Evolutionary conservation across 1,140 invertebrate genomes (phyloP), one percentile per base, ranked within the genome.

Genomic region (Globodera rostochiensis): DNA sequence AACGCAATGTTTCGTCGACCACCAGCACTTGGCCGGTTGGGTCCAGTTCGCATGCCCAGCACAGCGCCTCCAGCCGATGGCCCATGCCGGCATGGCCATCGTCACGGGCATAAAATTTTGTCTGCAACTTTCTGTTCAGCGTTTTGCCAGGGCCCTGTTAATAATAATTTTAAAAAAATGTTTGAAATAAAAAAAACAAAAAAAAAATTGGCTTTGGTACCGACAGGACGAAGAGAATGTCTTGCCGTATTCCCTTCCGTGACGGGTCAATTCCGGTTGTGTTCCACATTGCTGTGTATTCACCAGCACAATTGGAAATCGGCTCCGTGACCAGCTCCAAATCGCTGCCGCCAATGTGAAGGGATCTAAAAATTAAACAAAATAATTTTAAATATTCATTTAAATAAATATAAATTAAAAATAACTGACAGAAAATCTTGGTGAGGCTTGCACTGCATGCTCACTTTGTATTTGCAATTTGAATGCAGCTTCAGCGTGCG

Each of bases 181-280:
- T 36, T 36, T 36, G 36, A 36, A 36, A 36, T 36, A 36, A 36
- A 36, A 2, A 36, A 36, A 36, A 36, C 1, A 36, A 0, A 36
- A 36, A 36, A 36, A 36, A 36, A 36, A 36, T 36, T 36, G 36
- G 36, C 25, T 25, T 36, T 75, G 46, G 36, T 25, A 81, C 80
- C 49, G 50, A 49, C 25, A 84, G 67, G 21, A 84, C 75, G 64
- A 84, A 66, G n/a, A 85, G 80, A 80, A 82, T 77, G 60, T 84
- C 84, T 49, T 84, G 84, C 6, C 84, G 57, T 6, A 80, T 76
- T 5, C 80, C 74, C 57, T 86, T 84, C 57, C 75, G 80, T 11
- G 84, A 85, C 53, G 84, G 83, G n/a, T 84, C 80, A 69, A 84
- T 84, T 1, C 84, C 84, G 3, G 74, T 86, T 8, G 84, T 84